Evolutionary conservation across 2,113 vertebrate genomes (phyloP).

Genomic region (Neodontobutis hainanensis): DNA sequence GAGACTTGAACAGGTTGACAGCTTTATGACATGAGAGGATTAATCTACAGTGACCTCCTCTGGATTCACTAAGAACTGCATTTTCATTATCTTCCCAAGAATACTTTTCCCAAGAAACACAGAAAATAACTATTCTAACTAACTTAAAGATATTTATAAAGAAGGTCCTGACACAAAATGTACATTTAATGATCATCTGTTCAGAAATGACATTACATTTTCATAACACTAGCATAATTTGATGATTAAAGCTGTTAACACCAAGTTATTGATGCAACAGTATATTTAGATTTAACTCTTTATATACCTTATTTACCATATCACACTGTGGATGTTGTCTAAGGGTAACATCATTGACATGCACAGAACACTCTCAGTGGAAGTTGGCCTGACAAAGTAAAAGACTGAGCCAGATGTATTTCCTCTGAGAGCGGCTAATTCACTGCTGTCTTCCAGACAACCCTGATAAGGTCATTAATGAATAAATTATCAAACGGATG

Average conservation of each 20-base stretch:
- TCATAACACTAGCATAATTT: not conserved
- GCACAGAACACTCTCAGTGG: not conserved
- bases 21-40: not conserved
- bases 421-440: constrained; percentile 40
- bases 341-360: constrained; percentile 27
- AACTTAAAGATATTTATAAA: not conserved
- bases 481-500: constrained; percentile 74
- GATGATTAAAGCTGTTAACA: too few species aligned
- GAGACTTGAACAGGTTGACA: not conserved
- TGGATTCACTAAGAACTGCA: constrained; percentile 42
- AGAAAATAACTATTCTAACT: not conserved
- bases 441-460: constrained; percentile 52
- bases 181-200: not conserved
- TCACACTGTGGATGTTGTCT: constrained; percentile 7
- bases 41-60: constrained; percentile 36
- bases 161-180: not conserved
- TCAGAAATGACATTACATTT: not conserved
- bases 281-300: not conserved
- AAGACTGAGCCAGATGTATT: constrained; percentile 41
- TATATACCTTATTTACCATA: too few species aligned
- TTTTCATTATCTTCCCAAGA: not conserved
- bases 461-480: constrained; percentile 76
- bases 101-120: not conserved
- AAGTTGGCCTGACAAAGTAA: constrained; percentile 2
- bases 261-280: not conserved